Evolutionary conservation across 2,797 vertebrate genomes (phyloP).

Genomic region (Lindbergichthys nudifrons): DNA sequence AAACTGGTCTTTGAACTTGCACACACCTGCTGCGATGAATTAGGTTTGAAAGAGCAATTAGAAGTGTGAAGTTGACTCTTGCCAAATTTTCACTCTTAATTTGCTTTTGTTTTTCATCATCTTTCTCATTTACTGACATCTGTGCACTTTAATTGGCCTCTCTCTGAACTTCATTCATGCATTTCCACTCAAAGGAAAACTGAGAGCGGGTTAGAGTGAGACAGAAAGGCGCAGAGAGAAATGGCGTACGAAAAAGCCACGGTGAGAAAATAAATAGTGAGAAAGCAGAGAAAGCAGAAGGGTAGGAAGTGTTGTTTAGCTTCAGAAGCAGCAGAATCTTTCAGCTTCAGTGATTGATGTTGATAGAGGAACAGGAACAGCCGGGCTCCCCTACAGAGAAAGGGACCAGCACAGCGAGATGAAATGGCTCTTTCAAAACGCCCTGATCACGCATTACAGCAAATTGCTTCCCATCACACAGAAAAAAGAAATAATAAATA

Average conservation of each 20-base stretch:
- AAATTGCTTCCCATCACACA: constrained; percentile 75
- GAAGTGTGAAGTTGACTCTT: constrained; percentile 2
- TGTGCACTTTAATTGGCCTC: constrained; percentile 23
- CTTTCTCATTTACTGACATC: constrained; percentile 26
- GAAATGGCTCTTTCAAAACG: constrained; percentile 72
- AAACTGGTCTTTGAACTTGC: constrained; percentile 33
- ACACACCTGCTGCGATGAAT: constrained; percentile 51
- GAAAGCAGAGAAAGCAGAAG: constrained; percentile 32
- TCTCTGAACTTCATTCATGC: neutral
- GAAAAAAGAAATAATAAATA: constrained; percentile 69
- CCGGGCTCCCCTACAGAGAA: constrained; percentile 64
- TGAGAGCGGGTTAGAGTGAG: constrained; percentile 7
- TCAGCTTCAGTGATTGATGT: constrained; percentile 58
- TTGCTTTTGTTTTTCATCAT: neutral
- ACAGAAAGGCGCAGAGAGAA: neutral
- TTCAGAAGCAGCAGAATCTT: constrained; percentile 46
- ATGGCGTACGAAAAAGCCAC: constrained; percentile 6
- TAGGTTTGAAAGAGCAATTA: constrained; percentile 7
- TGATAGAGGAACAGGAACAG: constrained; percentile 71
- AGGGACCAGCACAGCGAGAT: constrained; percentile 58
- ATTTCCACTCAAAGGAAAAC: constrained; percentile 26
- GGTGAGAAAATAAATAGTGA: constrained; percentile 11
- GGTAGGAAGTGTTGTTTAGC: constrained; percentile 63
- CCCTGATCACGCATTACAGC: constrained; percentile 73
- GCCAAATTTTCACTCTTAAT: constrained; percentile 2